A percentile compares a stretch with the other conserved stretches of the same genome.
These are phyloP conservation scores for Cassiopea xamachana DNA, from an alignment of 30 jellyfish, hydroid and myxozoan genomes.

Conservation along the genomic window DNA sequence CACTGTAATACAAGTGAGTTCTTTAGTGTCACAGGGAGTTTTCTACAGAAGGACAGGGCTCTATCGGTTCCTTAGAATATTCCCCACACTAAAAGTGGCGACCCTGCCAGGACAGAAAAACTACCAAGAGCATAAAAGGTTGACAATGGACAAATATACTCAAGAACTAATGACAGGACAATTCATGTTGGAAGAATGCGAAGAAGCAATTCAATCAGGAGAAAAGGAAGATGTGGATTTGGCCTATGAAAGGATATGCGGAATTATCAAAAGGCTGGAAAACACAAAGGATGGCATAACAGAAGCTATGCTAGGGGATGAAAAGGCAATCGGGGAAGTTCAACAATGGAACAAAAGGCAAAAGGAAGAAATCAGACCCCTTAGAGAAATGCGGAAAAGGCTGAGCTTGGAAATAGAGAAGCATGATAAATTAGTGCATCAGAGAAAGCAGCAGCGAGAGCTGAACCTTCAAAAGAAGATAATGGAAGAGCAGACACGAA, in stretches of 20 bases:
- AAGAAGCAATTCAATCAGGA: constrained; percentile 1
- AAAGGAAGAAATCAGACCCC: not conserved
- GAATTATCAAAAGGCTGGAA: constrained; percentile 1
- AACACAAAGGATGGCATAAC: constrained; percentile 15
- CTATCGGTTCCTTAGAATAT: too few species aligned
- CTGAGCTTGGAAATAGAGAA: not conserved
- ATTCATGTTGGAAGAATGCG: not conserved
- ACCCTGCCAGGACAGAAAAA: too few species aligned
- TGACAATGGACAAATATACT: not conserved
- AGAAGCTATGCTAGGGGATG: constrained; percentile 32
- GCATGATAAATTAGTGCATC: not conserved
- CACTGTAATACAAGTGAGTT: too few species aligned
- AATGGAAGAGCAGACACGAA: constrained; percentile 35
- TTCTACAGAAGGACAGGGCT: too few species aligned
- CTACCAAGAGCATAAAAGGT: not conserved
- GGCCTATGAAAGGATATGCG: constrained; percentile 6
- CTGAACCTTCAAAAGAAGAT: not conserved
- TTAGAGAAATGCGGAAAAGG: not conserved
- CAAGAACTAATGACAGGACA: not conserved
- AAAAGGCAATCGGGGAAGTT: not conserved
- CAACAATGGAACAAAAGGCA: not conserved
- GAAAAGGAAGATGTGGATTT: constrained; percentile 16
- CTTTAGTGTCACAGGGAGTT: too few species aligned
- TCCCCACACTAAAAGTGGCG: too few species aligned
- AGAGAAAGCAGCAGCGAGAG: not conserved